Percentiles rank a stretch among this genome's conserved stretches.
These are phyloP conservation scores for Myrmophylax atrothorax DNA, from an alignment of 2,113 vertebrate species.

Conservation along the genomic window DNA sequence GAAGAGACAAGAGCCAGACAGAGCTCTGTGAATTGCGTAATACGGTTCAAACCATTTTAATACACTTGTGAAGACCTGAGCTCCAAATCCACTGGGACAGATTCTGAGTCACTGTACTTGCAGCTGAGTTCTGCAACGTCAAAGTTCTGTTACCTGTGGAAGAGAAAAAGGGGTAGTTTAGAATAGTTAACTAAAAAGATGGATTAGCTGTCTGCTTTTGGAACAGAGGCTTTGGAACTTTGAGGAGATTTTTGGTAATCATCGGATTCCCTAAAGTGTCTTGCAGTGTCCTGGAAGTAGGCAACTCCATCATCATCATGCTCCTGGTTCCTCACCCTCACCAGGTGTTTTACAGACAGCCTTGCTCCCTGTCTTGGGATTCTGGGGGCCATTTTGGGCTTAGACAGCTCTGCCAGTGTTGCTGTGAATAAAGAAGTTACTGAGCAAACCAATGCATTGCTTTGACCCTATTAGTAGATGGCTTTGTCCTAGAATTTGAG, in stretches of 20 bases:
- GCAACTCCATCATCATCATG: not conserved
- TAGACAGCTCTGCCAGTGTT: not conserved
- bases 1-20: not conserved
- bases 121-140: not conserved
- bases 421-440: not conserved
- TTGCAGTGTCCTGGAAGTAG: not conserved
- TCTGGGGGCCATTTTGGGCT: not conserved
- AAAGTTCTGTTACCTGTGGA: not conserved
- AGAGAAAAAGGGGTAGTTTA: not conserved
- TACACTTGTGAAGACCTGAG: not conserved
- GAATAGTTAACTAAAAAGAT: not conserved
- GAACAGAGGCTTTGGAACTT: not conserved
- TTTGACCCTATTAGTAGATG: not conserved
- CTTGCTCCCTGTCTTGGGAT: not conserved
- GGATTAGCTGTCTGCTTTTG: not conserved
- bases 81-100: not conserved
- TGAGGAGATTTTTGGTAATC: not conserved
- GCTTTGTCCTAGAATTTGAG: not conserved
- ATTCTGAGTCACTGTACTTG: not conserved
- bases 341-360: not conserved
- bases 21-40: not conserved
- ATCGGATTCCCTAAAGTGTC: fast-evolving
- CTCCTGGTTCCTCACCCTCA: not conserved
- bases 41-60: not conserved
- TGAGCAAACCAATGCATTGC: not conserved